Evolutionary conservation across 2,113 vertebrate genomes (phyloP), one percentile per base, ranked within the genome.

Genomic region (Dicrurus megarhynchus): DNA sequence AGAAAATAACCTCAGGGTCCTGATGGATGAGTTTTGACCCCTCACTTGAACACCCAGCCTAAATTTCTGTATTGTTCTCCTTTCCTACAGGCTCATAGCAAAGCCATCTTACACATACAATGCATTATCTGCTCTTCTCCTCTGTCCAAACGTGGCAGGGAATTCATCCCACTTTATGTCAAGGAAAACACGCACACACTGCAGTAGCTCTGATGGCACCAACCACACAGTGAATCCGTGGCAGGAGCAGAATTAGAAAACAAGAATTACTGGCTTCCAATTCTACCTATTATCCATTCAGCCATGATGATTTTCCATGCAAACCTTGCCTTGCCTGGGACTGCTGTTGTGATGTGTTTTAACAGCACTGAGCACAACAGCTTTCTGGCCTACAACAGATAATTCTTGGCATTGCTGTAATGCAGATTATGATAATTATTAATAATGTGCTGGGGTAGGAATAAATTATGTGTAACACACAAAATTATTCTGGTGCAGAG

Each of bases 381-480:
- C 35, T 78, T 84, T 50, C 93, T 79, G 87, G 73, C 26, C 81
- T 53, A 44, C 2, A 7, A 16, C 63, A 87, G 87, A 87, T 91
- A 95, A 95, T 79, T 84, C 65, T 82, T 84, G 69, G 87, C 77
- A 78, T 57, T 57, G 9, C 49, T 60, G 6, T 55, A 75, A 68
- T 65, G 65, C 47, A 91, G 81, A 93, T 95, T 95, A 97, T 81
- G 76, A 41, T 87, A 96, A 93, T 86, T 91, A 92, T 63, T 92
- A 92, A 81, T 88, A 89, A 90, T 37, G 44, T 64, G 52, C 73
- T 78, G 26, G 30, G 6, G 24, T 78, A 77, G 67, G 77, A 90
- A 93, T 87, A 95, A 93, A 89, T 89, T 87, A 75, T 11, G 7
- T 52, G 44, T 57, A 87, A 78, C 63, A 81, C 8, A 60, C 30